Evolutionary conservation across 1,140 invertebrate genomes (phyloP).

Genomic region (Trichonephila clavipes): DNA sequence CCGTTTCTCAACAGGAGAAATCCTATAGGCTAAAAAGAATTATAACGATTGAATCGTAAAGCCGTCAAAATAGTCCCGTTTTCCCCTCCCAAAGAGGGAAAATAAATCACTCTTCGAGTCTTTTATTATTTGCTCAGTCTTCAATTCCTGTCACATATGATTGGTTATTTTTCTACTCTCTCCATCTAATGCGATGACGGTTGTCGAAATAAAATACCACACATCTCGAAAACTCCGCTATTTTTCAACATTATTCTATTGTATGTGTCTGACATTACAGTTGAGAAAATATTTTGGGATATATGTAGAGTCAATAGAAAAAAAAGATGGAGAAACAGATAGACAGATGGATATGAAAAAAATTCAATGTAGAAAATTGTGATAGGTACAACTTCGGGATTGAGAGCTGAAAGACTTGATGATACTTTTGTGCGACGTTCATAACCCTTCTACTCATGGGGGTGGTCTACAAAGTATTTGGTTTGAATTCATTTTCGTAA

Average conservation of each 20-base stretch:
- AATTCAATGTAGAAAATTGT: not conserved
- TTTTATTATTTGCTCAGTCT: conserved; percentile 26
- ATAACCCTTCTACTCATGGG: not conserved
- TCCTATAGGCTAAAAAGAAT: too few relatives aligned
- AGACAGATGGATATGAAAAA: not conserved
- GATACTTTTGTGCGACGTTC: not conserved
- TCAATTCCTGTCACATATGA: conserved; percentile 49
- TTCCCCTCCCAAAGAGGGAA: not conserved
- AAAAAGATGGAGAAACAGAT: not conserved
- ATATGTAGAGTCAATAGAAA: conserved; percentile 24
- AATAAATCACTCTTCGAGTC: conserved; percentile 32
- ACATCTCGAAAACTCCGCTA: not conserved
- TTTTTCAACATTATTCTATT: conserved; percentile 49
- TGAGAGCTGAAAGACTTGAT: not conserved
- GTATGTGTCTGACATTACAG: conserved; percentile 9
- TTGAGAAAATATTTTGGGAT: conserved; percentile 40
- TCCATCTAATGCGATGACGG: conserved; percentile 9
- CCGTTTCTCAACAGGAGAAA: too few relatives aligned
- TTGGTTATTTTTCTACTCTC: conserved; percentile 36
- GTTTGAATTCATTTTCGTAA: too few relatives aligned
- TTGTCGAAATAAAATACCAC: conserved; percentile 23
- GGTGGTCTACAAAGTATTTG: not conserved
- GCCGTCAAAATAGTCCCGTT: not conserved
- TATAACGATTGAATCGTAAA: too few relatives aligned
- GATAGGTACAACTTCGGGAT: conserved; percentile 11